Conservation (phyloP, 2,888 invertebrate genomes). For the Chorisops tibialis region DNA sequence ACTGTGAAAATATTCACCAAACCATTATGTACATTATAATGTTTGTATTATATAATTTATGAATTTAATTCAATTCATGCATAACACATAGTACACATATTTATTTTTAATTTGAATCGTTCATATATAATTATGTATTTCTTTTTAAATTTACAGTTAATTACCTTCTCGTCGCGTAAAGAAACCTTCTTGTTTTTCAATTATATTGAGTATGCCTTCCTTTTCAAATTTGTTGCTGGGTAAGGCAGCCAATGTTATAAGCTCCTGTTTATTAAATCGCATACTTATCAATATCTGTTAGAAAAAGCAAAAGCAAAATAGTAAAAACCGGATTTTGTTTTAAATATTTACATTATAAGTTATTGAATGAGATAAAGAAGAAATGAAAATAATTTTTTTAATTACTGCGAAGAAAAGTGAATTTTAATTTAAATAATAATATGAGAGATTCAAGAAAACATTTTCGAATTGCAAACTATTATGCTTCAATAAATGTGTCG, state of each 20-base stretch:
- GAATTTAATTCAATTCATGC: neutral
- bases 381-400: no score
- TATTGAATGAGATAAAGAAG: no score
- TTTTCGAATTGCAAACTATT: no score
- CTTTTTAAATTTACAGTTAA: slow-evolving; percentile 3
- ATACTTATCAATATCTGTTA: slow-evolving; percentile 53
- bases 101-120: neutral
- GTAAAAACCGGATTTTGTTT: no score
- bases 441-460: no score
- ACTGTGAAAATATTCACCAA: no score
- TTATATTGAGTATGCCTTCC: slow-evolving; percentile 81
- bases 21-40: no score
- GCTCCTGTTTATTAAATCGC: slow-evolving; percentile 89
- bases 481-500: no score
- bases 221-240: slow-evolving; percentile 86
- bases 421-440: no score
- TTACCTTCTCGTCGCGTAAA: slow-evolving; percentile 88
- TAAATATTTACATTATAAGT: no score
- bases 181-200: slow-evolving; percentile 87
- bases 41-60: neutral
- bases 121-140: neutral
- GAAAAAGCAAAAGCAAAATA: no score
- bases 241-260: slow-evolving; percentile 80
- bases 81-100: neutral
- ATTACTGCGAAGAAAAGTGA: no score